Conservation (phyloP, 2,113 vertebrate genomes). For the Tragelaphus buxtoni region DNA sequence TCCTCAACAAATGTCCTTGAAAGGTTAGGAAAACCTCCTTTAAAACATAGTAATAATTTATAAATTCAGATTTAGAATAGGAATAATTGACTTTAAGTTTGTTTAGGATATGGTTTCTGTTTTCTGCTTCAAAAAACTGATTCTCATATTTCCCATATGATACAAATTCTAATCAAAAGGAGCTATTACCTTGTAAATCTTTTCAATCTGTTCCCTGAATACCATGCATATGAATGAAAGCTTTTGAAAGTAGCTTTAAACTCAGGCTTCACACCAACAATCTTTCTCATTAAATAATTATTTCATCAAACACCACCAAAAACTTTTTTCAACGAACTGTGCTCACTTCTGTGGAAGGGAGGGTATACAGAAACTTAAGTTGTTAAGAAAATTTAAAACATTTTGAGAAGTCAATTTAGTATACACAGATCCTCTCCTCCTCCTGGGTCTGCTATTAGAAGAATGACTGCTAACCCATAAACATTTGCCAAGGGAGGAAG, state of each 20-base stretch:
- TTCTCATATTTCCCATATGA: conserved; percentile 15
- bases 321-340: not conserved
- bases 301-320: not conserved
- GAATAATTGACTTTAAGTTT: not conserved
- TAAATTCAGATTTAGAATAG: conserved; percentile 25
- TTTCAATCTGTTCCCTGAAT: conserved; percentile 19
- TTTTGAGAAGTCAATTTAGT: conserved; percentile 12
- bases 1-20: not conserved
- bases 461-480: not conserved
- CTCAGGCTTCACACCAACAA: not conserved
- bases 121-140: not conserved
- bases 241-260: not conserved
- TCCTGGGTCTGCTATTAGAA: not conserved
- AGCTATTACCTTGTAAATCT: not conserved
- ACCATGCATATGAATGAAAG: not conserved
- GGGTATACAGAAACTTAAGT: not conserved
- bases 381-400: conserved; percentile 5
- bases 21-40: not conserved
- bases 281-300: conserved; percentile 12
- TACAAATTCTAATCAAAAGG: conserved; percentile 21
- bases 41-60: not conserved
- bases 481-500: not conserved
- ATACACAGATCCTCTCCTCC: not conserved
- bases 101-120: not conserved
- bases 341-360: not conserved